Conservation (phyloP, 2,113 vertebrate species). For the Litocranius walleri region DNA sequence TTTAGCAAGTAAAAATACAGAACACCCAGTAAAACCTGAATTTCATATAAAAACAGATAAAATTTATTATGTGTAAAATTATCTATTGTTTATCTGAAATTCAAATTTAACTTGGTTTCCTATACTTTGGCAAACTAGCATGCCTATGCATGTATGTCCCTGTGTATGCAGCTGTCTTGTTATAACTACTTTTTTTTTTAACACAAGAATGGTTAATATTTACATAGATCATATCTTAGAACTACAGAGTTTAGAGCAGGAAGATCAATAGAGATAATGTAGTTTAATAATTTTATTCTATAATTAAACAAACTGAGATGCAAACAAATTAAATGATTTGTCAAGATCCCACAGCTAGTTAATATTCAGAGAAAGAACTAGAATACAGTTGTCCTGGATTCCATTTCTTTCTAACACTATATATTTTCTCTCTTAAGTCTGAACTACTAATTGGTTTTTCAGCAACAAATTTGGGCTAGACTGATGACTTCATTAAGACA, state of each 20-base stretch:
- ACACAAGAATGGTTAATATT: neutral
- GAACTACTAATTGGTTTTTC: neutral
- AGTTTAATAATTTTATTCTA: neutral
- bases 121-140: neutral
- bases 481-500: neutral
- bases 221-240: neutral
- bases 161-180: neutral
- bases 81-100: neutral
- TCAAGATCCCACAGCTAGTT: neutral
- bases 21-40: neutral
- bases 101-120: neutral
- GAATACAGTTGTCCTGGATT: neutral
- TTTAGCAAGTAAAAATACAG: constrained; percentile 3
- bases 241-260: constrained; percentile 1
- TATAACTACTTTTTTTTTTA: neutral
- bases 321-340: neutral
- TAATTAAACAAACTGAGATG: neutral
- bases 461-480: neutral
- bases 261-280: neutral
- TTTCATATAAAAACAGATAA: neutral
- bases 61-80: neutral
- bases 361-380: neutral
- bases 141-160: neutral
- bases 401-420: neutral
- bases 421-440: neutral